A percentile compares a stretch with the other conserved stretches of the same genome.
phyloP scores from a whole-genome alignment of 2,888 invertebrate species.

The Andrena praecox region DNA sequence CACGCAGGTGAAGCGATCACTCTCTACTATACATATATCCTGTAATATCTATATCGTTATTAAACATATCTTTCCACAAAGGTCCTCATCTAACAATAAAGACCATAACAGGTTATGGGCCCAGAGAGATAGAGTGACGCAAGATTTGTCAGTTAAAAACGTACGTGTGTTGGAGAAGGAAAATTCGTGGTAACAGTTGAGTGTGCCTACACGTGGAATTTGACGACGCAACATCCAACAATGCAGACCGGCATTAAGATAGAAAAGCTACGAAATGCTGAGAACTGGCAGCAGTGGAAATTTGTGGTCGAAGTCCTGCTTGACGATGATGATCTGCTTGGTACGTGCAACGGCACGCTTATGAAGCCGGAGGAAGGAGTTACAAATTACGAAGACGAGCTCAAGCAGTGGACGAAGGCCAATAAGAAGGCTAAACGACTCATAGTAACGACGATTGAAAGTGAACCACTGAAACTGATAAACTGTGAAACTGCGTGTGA shows the following conservation, averaged over 20 bases:
- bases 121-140: too few species aligned
- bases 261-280: neutral
- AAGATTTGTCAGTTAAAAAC: too few species aligned
- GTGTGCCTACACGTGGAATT: too few species aligned
- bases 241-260: neutral
- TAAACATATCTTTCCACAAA: too few species aligned
- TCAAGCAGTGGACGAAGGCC: slow-evolving; percentile 25
- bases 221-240: neutral
- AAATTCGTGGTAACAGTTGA: too few species aligned
- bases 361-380: neutral
- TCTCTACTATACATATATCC: too few species aligned
- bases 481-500: slow-evolving; percentile 40
- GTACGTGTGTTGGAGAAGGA: too few species aligned
- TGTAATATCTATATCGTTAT: too few species aligned
- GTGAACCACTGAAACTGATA: slow-evolving; percentile 58
- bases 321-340: neutral
- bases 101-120: too few species aligned
- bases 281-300: slow-evolving; percentile 1
- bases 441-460: slow-evolving; percentile 56
- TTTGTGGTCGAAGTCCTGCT: neutral
- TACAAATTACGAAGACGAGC: neutral
- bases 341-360: neutral
- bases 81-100: too few species aligned
- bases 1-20: too few species aligned
- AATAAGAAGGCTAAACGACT: slow-evolving; percentile 51